These are phyloP conservation scores for Alouatta palliata DNA, from an alignment of 2,113 vertebrate genomes.

Conservation along the genomic window DNA sequence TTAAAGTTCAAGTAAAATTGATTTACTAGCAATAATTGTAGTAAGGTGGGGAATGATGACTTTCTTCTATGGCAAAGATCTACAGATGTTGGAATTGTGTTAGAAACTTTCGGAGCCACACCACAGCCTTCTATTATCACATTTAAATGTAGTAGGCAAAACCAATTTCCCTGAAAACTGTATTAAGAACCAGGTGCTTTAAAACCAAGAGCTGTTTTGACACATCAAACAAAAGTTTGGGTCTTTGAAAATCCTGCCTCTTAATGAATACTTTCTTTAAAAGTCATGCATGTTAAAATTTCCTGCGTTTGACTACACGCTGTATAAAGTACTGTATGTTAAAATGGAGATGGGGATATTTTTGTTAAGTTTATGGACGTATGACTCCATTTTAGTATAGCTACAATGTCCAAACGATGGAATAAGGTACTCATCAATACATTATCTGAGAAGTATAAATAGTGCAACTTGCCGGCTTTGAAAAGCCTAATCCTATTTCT, in stretches of 20 bases:
- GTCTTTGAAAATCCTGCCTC: constrained; percentile 21
- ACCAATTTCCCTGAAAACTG: neutral
- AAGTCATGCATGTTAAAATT: neutral
- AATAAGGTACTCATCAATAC: neutral
- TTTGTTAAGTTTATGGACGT: constrained; percentile 14
- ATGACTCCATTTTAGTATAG: constrained; percentile 43
- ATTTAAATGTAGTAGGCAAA: constrained; percentile 20
- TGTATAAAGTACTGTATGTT: constrained; percentile 14
- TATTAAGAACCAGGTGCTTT: constrained; percentile 1
- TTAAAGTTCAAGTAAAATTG: constrained; percentile 44
- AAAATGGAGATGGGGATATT: constrained; percentile 5
- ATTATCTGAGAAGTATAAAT: constrained; percentile 1
- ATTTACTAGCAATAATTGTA: constrained; percentile 37
- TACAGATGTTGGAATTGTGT: neutral
- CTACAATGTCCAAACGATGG: constrained; percentile 21
- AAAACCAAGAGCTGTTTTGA: constrained; percentile 22
- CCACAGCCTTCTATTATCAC: neutral
- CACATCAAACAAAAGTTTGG: constrained; percentile 11
- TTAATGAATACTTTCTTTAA: neutral
- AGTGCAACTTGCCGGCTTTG: neutral
- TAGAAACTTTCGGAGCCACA: neutral
- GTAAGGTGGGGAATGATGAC: neutral
- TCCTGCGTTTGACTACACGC: neutral
- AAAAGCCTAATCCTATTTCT: constrained; percentile 26
- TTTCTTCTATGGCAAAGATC: constrained; percentile 7